These are phyloP conservation scores for Sphecodes monilicornis DNA, from an alignment of 2,888 invertebrate species.

Conservation along the genomic window DNA sequence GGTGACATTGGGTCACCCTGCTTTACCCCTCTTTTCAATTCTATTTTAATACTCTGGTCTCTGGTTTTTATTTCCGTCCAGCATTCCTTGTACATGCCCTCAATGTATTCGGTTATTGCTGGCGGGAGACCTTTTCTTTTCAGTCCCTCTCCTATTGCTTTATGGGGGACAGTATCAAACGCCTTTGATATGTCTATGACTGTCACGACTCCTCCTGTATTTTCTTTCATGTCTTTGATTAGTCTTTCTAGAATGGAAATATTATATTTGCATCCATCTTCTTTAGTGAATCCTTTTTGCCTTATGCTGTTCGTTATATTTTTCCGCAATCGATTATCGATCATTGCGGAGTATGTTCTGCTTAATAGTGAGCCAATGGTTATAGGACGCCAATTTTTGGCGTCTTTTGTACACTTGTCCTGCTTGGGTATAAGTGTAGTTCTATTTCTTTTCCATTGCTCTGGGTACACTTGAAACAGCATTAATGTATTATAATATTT, in stretches of 20 bases:
- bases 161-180: no score
- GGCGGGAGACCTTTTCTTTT: background rate
- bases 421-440: background rate
- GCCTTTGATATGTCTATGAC: background rate
- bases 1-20: no score
- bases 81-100: background rate
- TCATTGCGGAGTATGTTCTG: background rate
- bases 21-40: no score
- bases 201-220: background rate
- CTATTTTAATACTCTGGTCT: no score
- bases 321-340: background rate
- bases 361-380: background rate
- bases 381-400: background rate
- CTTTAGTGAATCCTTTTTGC: background rate
- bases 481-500: background rate
- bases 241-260: background rate
- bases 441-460: fast-evolving
- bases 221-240: background rate
- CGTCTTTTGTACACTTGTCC: background rate
- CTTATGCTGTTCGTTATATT: background rate
- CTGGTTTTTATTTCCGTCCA: background rate
- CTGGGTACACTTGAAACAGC: background rate
- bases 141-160: background rate
- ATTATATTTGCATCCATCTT: background rate
- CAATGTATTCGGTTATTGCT: background rate